Evolutionary conservation across 2,113 vertebrate species (phyloP), one percentile per base, ranked within the genome.

Genomic region (Mobula birostris): DNA sequence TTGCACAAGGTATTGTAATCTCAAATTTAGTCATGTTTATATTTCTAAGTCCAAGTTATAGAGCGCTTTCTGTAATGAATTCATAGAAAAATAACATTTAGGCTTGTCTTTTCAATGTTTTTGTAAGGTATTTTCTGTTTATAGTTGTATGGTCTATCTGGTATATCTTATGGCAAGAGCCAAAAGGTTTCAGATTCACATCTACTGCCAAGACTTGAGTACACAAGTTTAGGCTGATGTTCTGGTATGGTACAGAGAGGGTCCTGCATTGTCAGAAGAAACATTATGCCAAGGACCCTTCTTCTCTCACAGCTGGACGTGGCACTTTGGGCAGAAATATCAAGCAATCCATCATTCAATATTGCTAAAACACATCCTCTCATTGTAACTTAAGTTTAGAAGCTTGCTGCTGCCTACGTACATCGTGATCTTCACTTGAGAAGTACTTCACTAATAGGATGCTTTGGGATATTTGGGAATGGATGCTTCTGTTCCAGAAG

Each of bases 71-170:
- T 76, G 32, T 56, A 6, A 19, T 56, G 40, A 93, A 7, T 17
- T 93, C 70, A 93, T 93, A 11, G 70, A 29, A 63, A 4, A n/a
- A 32, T 72, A 92, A 72, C 68, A 48, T 93, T 74, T 72, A 40
- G 66, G 63, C 36, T 92, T 76, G 91, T 93, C 68, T 72, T 11
- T 74, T 93, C 66, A 93, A 93, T 93, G 72, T 93, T 27, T 74
- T 19, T 93, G 32, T 72, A 74, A 74, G 40, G 36, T 17, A 93
- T 48, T 27, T 74, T 36, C 91, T 48, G 48, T 93, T 40, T 93
- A 48, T 72, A 74, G 74, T 93, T 27, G n/a, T 48, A 15, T 76
- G 27, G 29, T 90, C 27, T 7, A 56, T 74, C 36, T 93, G 79
- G 79, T 48, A 40, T 48, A 82, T 19, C 15, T 79, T n/a, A 32